A percentile compares a stretch with the other conserved stretches of the same genome.
These are phyloP conservation scores for Eptatretus burgeri DNA, from an alignment of 2,113 vertebrate species.

Conservation along the genomic window DNA sequence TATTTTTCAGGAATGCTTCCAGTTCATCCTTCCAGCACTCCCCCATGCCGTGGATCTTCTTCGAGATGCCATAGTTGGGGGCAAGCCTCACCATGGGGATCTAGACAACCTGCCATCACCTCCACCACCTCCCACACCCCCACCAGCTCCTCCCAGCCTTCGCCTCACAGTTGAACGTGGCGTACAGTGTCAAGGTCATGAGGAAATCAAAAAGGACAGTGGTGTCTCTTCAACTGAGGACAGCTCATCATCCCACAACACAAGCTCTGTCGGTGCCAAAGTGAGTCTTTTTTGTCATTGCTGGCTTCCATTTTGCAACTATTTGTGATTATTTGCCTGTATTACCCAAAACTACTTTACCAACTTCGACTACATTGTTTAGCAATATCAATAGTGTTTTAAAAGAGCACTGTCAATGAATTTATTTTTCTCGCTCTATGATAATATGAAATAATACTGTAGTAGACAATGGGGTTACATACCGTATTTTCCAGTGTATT, in stretches of 20 bases:
- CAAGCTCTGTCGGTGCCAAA: slow-evolving; percentile 35
- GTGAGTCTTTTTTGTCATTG: no score
- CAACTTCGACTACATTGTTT: no score
- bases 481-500: no score
- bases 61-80: slow-evolving; percentile 64
- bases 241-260: slow-evolving; percentile 86
- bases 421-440: background rate
- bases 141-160: slow-evolving; percentile 57
- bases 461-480: no score
- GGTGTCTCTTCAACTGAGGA: slow-evolving; percentile 84
- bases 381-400: slow-evolving; percentile 8
- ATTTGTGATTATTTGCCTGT: no score
- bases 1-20: slow-evolving; percentile 65
- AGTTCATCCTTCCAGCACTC: slow-evolving; percentile 95
- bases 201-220: slow-evolving; percentile 89
- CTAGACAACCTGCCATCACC: slow-evolving; percentile 83
- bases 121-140: slow-evolving; percentile 53
- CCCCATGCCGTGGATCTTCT: slow-evolving; percentile 91
- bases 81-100: slow-evolving; percentile 71
- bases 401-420: slow-evolving; percentile 11
- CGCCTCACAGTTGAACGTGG: slow-evolving; percentile 87
- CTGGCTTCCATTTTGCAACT: no score
- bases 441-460: no score
- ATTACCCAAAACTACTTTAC: no score
- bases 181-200: slow-evolving; percentile 88